Conservation (phyloP, 2,888 invertebrate genomes). For the Sarcophaga variegata region DNA sequence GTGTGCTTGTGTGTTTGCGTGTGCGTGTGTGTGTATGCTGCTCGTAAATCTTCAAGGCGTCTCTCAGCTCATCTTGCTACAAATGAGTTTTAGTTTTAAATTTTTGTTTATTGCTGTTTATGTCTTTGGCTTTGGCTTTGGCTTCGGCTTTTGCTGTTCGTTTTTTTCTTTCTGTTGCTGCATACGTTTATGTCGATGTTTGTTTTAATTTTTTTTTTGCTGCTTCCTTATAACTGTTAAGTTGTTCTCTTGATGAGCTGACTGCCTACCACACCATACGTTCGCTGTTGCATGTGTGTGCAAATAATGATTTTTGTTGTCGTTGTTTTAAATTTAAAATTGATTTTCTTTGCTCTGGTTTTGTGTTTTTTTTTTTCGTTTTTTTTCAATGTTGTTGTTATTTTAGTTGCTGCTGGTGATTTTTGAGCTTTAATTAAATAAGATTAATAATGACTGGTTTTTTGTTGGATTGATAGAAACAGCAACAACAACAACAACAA, state of each 20-base stretch:
- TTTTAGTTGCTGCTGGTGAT: slow-evolving; percentile 33
- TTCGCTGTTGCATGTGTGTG: slow-evolving; percentile 16
- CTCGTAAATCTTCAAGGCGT: slow-evolving; percentile 68
- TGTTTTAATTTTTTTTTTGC: slow-evolving; percentile 74
- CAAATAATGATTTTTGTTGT: slow-evolving; percentile 35
- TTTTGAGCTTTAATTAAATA: slow-evolving; percentile 65
- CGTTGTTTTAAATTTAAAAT: slow-evolving; percentile 55
- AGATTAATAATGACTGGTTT: slow-evolving; percentile 67
- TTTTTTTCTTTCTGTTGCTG: slow-evolving; percentile 65
- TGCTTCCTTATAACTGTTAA: slow-evolving; percentile 62
- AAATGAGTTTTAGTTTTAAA: slow-evolving; percentile 67
- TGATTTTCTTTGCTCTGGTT: slow-evolving; percentile 64
- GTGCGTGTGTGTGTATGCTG: slow-evolving; percentile 49
- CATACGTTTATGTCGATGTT: slow-evolving; percentile 72
- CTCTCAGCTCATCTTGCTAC: slow-evolving; percentile 66
- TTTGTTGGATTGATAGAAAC: background rate
- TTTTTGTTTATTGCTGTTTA: slow-evolving; percentile 68
- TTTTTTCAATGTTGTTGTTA: slow-evolving; percentile 1
- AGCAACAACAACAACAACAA: background rate
- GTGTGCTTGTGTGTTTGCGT: slow-evolving; percentile 48
- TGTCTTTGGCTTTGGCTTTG: slow-evolving; percentile 67
- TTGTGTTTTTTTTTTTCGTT: background rate
- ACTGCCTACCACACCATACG: slow-evolving; percentile 16
- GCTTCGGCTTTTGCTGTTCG: slow-evolving; percentile 71
- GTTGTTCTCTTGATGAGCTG: slow-evolving; percentile 51